phyloP scores from a whole-genome alignment of 1,140 invertebrate genomes.

The Probaryconus sp. region DNA sequence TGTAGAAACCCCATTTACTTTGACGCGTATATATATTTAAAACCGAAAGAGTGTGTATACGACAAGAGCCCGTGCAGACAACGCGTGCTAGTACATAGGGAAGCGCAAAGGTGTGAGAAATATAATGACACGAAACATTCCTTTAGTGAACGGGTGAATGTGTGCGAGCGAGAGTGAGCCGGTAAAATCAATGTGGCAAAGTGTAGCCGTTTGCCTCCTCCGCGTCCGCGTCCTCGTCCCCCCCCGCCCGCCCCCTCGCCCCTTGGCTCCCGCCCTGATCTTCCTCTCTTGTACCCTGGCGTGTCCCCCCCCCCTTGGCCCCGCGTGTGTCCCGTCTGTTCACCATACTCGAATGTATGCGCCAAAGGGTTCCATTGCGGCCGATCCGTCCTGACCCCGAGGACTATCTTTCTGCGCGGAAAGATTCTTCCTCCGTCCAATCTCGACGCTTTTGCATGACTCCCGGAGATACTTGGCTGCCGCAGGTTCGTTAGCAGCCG shows the following conservation, averaged over 20 bases:
- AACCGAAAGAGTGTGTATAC: no score
- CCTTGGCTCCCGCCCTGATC: constrained; percentile 21
- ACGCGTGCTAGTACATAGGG: no score
- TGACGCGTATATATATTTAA: no score
- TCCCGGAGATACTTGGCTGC: no score
- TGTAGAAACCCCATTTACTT: no score
- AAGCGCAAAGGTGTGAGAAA: constrained; percentile 50
- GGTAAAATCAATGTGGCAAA: constrained; percentile 75
- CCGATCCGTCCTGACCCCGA: constrained; percentile 32
- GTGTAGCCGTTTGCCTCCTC: constrained; percentile 67
- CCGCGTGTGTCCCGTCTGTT: constrained; percentile 4
- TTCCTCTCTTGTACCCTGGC: background rate
- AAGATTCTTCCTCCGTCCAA: constrained; percentile 12
- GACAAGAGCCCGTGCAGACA: no score
- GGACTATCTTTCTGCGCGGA: background rate
- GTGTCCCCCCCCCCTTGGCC: background rate
- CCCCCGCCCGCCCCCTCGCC: constrained; percentile 27
- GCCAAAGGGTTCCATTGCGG: constrained; percentile 33
- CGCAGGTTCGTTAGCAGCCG: no score
- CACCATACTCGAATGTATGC: constrained; percentile 22
- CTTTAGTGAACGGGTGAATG: constrained; percentile 65
- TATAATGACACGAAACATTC: constrained; percentile 70
- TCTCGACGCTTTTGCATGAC: no score
- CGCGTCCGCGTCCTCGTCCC: constrained; percentile 28
- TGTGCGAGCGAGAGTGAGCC: constrained; percentile 69